Base-by-base conservation (phyloP, 2,113 vertebrate species). In the Anthoscopus minutus region DNA sequence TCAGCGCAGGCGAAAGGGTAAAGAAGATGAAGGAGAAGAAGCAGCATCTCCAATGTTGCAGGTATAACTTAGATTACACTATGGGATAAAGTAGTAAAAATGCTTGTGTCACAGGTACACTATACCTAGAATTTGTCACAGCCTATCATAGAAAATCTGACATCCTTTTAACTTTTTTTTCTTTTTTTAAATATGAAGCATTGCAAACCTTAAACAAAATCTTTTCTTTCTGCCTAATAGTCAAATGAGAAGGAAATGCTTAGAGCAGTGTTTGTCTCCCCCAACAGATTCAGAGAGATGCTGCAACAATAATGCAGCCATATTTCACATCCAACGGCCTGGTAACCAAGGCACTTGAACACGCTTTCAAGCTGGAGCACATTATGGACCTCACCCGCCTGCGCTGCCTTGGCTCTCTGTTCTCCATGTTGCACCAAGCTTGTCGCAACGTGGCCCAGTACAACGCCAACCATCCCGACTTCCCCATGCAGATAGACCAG, bases 311-410 rank as follows among this genome's bases (percentile, higher is more conserved):
- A 83, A 98, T 99, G 97, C 99, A 99, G 97, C 99, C 99, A 0
- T 99, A 99, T 94, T 99, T 99, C 97, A 99, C 99, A 13, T 99
- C 99, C 56, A 99, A 98, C 0, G 99, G 99, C 31, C 97, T 99
- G 84, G 99, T 99, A 65, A 99, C 98, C 96, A 99, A 99, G 96
- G 99, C 99, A 2, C 98, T 99, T 24, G 99, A 99, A 47, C 98
- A 99, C 5, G 99, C 99, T 37, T 99, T 99, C 74, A 99, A 99
- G 95, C 97, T 99, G 97, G 99, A 99, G 97, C 99, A 99, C 97
- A 99, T 99, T 62, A 99, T 99, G 99, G 99, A 99, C 96, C 99
- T 99, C 84, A 99, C 99, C 0, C 99, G 99, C 33, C 97, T 99
- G 92, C 99, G 99, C 93, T 99, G 99, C 88, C 91, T 99, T 47